Base-by-base conservation (phyloP, 2,888 invertebrate genomes). In the Vesta saturnalis region DNA sequence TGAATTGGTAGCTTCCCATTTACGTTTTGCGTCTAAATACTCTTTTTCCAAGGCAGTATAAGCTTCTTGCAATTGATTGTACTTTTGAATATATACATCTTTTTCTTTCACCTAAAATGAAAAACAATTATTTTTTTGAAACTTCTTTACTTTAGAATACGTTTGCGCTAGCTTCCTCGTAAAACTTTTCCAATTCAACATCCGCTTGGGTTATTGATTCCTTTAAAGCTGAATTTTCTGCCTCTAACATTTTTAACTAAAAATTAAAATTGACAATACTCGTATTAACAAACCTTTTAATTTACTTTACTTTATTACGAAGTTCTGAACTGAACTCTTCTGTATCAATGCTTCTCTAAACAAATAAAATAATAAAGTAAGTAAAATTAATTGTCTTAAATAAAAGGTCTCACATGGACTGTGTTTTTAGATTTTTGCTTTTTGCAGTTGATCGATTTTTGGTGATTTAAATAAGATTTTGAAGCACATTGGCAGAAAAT, bases 191-290 rank as follows among this genome's bases (percentile, higher is more conserved):
- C 19, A 80, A 60, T 56, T 77, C 71, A 0, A 67, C 55, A 16
- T 77, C 73, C 10, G 79, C 73, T 43, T 71, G 71, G 39, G 62
- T 64, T 30, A 81, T 74, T 1, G 76, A 77, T 30, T 73, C 61
- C 49, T 77, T 76, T 49, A 80, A 69, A 4, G 70, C 66, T 23
- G 63, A 58, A 52, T 79, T 78, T 67, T 79, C 77, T 3, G 72
- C 68, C 59, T 74, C 71, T 61, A 78, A 73, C 54, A 58, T 39
- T 23, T 35, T 49, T 30, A 68, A 57, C 68, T 68, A 35, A 12
- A 47, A 56, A n/a, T 39, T 39, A 39, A 39, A 39, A 2, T 39
- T n/a, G n/a, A n/a, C n/a, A n/a, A n/a, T n/a, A n/a, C n/a, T n/a
- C n/a, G n/a, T n/a, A n/a, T n/a, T n/a, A n/a, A n/a, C n/a, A n/a